A percentile compares a stretch with the other conserved stretches of the same genome.
phyloP scores from a whole-genome alignment of 2,888 invertebrate species.

The Timema cristinae region DNA sequence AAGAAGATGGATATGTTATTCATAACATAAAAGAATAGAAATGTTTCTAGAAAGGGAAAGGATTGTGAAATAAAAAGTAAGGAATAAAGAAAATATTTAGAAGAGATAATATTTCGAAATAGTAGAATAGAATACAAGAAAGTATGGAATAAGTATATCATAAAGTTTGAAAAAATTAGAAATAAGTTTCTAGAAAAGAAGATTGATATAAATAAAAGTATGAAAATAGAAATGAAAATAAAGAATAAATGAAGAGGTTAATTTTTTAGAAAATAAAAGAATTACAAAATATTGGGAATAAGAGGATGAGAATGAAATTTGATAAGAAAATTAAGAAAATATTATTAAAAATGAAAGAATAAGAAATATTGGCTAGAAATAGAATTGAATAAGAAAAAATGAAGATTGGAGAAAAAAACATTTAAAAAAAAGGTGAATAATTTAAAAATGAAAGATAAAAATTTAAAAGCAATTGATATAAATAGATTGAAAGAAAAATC shows the following conservation, averaged over 20 bases:
- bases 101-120: neutral
- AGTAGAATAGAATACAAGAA: neutral
- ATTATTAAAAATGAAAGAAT: neutral
- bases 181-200: neutral
- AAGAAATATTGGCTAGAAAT: too few relatives aligned
- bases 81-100: too few relatives aligned
- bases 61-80: too few relatives aligned
- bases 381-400: too few relatives aligned
- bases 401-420: too few relatives aligned
- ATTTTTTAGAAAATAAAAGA: neutral
- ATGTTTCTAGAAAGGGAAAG: too few relatives aligned
- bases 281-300: too few relatives aligned
- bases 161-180: neutral
- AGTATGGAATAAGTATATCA: neutral
- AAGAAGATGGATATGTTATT: neutral
- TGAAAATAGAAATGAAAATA: neutral
- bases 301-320: conserved; percentile 1
- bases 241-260: neutral
- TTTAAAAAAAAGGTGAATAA: too few relatives aligned
- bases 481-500: too few relatives aligned
- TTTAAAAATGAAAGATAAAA: too few relatives aligned
- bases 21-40: too few relatives aligned
- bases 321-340: conserved; percentile 19
- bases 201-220: neutral
- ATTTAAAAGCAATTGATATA: too few relatives aligned